Percentiles rank a stretch among this genome's conserved stretches.
Evolutionary conservation across 2,888 invertebrate genomes (phyloP).

Genomic region (Auanema freiburgensis): DNA sequence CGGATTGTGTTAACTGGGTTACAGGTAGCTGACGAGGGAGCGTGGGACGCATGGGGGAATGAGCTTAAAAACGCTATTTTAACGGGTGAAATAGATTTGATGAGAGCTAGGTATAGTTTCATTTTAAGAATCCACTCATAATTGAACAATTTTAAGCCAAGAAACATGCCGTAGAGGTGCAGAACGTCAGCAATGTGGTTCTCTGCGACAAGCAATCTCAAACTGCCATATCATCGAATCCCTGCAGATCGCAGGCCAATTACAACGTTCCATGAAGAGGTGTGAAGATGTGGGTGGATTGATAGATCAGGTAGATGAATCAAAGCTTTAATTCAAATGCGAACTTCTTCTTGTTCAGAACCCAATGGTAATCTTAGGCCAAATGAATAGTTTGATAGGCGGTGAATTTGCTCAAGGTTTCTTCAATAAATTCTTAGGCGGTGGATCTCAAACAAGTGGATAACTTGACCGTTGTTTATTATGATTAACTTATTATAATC

Average conservation of each 20-base stretch:
- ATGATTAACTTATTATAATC: constrained; percentile 14
- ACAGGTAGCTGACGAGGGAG: constrained; percentile 58
- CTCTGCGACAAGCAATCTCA: constrained; percentile 54
- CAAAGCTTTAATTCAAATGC: too few species aligned
- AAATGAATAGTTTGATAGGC: constrained; percentile 55
- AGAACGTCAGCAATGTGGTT: constrained; percentile 61
- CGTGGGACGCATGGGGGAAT: constrained; percentile 61
- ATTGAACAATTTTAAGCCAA: constrained; percentile 39
- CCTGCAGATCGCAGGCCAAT: constrained; percentile 36
- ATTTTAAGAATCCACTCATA: neutral
- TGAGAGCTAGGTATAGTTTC: constrained; percentile 51
- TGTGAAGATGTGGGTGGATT: constrained; percentile 62
- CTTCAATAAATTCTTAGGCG: constrained; percentile 60
- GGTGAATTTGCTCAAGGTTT: constrained; percentile 63
- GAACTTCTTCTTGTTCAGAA: constrained; percentile 51
- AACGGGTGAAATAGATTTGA: constrained; percentile 58
- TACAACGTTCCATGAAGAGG: constrained; percentile 55
- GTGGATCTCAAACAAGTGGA: constrained; percentile 19
- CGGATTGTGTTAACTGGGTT: neutral
- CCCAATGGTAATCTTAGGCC: constrained; percentile 53
- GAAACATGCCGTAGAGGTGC: constrained; percentile 62
- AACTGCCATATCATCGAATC: constrained; percentile 60
- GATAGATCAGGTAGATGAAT: constrained; percentile 55
- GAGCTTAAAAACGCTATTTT: constrained; percentile 55
- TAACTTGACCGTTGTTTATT: constrained; percentile 5